Base-by-base conservation (phyloP, 2,113 vertebrate genomes). In the Garra rufa region DNA sequence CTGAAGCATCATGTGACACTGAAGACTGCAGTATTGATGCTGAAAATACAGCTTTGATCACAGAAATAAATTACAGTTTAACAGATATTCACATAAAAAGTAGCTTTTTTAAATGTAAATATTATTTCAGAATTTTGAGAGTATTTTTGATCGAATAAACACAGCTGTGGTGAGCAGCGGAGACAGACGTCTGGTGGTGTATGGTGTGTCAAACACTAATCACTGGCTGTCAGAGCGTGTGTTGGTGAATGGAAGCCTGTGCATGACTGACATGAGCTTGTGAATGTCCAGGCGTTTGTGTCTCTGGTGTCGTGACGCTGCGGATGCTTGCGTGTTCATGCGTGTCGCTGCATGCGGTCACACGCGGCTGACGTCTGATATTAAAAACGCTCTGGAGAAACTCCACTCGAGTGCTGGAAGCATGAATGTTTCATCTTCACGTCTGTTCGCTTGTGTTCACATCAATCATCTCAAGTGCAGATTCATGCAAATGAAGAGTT, bases 291-390 rank as follows among this genome's bases (percentile, higher is more conserved):
- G 3, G 9, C 4, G 59, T 63, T 63, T 15, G 24, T 28, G 59
- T 28, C 59, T 4, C 26, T 34, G 34, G 34, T 34, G 34, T 34
- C 34, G 34, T 34, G 34, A 34, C 34, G 34, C 34, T 34, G 34
- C 34, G 34, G 61, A 63, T 7, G 61, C 61, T 24, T 24, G 26
- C 13, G 61, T 63, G 59, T 63, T 4, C 10, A 28, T 63, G 59
- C 11, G 26, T 63, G 61, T 63, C 61, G n/a, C 24, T 71, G 69
- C 69, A 71, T 71, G 69, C 67, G 67, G 67, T 70, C 34, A 70
- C 67, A 41, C 67, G 34, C 9, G 61, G 61, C 61, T 65, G 61
- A 65, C 7, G 28, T 65, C 63, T 9, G 52, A 3, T 55, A 21
- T 21, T 55, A 55, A 34, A 34, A 3, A 5, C 2, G 15, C 30